These are phyloP conservation scores for Gallinago stenura DNA, from an alignment of 2,797 vertebrate genomes.

Conservation along the genomic window DNA sequence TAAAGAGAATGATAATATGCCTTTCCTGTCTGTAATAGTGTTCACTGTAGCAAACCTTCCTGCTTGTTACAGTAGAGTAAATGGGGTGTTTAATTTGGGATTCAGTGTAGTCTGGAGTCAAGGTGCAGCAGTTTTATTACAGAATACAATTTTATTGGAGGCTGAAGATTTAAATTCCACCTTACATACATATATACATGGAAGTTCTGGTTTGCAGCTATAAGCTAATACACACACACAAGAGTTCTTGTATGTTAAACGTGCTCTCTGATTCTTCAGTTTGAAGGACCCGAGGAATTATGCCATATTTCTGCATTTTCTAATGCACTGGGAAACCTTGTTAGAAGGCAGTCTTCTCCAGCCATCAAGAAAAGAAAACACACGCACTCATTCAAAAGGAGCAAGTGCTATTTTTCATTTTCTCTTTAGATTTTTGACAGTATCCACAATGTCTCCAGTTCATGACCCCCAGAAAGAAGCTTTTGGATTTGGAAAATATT, in stretches of 20 bases:
- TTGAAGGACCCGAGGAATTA: slow-evolving; percentile 49
- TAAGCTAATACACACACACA: background rate
- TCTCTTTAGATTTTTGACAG: slow-evolving; percentile 3
- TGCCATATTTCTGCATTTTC: slow-evolving; percentile 55
- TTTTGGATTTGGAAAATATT: slow-evolving; percentile 18
- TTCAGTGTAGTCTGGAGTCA: slow-evolving; percentile 76
- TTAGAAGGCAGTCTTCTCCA: slow-evolving; percentile 9
- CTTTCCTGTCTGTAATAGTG: slow-evolving; percentile 66
- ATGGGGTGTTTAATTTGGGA: slow-evolving; percentile 80
- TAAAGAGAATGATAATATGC: slow-evolving; percentile 63
- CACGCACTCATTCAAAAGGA: background rate
- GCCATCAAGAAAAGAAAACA: slow-evolving; percentile 29
- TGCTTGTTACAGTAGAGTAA: slow-evolving; percentile 75
- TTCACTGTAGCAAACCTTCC: slow-evolving; percentile 71
- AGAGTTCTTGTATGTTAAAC: slow-evolving; percentile 38
- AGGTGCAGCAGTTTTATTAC: slow-evolving; percentile 78
- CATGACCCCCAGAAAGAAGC: slow-evolving; percentile 38
- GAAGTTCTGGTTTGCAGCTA: slow-evolving; percentile 65
- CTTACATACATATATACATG: slow-evolving; percentile 30
- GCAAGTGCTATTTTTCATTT: slow-evolving; percentile 50
- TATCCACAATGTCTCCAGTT: background rate
- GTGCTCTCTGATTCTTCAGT: slow-evolving; percentile 52
- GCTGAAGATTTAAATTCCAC: slow-evolving; percentile 77
- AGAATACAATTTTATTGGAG: slow-evolving; percentile 76
- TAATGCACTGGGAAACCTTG: background rate